phyloP scores from a whole-genome alignment of 1,140 invertebrate species.

The Melanaphis sacchari region DNA sequence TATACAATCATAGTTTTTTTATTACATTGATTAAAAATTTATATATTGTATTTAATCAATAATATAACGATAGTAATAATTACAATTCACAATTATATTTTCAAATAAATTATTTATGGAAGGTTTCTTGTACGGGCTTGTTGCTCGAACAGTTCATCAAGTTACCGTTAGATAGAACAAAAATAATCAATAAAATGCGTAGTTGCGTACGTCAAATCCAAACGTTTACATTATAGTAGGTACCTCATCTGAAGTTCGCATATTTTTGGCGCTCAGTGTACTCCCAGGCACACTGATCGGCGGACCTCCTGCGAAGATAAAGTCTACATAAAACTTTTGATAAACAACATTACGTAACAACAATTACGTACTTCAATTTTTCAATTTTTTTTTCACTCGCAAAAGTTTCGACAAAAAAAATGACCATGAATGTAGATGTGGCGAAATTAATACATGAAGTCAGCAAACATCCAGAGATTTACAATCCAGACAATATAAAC shows the following conservation, averaged over 20 bases:
- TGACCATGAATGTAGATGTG: background rate
- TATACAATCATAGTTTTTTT: background rate
- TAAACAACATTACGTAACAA: background rate
- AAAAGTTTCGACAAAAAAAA: background rate
- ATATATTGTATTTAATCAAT: background rate
- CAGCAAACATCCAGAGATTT: conserved; percentile 1
- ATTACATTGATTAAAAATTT: background rate
- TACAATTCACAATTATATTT: background rate
- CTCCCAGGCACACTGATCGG: background rate
- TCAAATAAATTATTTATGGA: background rate
- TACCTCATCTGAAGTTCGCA: background rate
- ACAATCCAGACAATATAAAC: conserved; percentile 2
- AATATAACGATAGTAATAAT: background rate
- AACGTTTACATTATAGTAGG: background rate
- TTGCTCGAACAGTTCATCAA: conserved; percentile 34
- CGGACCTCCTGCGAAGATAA: background rate
- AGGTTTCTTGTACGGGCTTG: background rate
- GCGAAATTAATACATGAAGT: background rate
- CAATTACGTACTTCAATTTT: background rate
- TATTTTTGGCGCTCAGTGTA: conserved; percentile 31
- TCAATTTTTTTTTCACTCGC: background rate
- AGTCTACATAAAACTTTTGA: background rate
- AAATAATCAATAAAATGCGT: conserved; percentile 48
- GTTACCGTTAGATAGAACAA: background rate
- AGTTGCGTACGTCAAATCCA: conserved; percentile 25